phyloP scores from a whole-genome alignment of 2,888 invertebrate species.

The Leistus spinibarbis region DNA sequence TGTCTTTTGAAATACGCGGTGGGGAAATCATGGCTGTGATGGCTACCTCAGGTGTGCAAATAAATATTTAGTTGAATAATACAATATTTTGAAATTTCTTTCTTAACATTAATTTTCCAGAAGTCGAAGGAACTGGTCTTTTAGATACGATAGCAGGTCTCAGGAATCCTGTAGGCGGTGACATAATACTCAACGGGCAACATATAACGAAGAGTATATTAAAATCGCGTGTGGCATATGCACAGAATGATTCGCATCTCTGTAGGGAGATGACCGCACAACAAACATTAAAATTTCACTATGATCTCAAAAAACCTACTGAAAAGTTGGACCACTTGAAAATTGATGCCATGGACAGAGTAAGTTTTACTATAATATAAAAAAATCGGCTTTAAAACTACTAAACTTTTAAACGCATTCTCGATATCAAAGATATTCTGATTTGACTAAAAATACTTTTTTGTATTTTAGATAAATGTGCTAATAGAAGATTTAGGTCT shows the following conservation, averaged over 20 bases:
- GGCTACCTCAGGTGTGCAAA: slow-evolving; percentile 70
- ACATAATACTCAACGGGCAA: slow-evolving; percentile 87
- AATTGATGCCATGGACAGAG: slow-evolving; percentile 76
- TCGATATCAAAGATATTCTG: slow-evolving; percentile 41
- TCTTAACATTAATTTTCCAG: slow-evolving; percentile 51
- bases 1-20: slow-evolving; percentile 87
- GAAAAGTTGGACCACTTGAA: slow-evolving; percentile 67
- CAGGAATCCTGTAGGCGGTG: slow-evolving; percentile 67
- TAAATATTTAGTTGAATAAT: slow-evolving; percentile 3
- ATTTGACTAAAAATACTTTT: slow-evolving; percentile 12
- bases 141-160: slow-evolving; percentile 84
- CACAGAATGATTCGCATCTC: slow-evolving; percentile 76
- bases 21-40: slow-evolving; percentile 90
- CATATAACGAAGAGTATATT: slow-evolving; percentile 74
- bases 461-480: slow-evolving; percentile 75
- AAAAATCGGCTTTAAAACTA: neutral
- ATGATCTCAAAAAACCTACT: slow-evolving; percentile 71
- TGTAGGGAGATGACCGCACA: slow-evolving; percentile 88
- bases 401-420: slow-evolving; percentile 43
- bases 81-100: slow-evolving; percentile 11
- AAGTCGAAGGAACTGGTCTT: slow-evolving; percentile 84
- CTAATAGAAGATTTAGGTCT: slow-evolving; percentile 90
- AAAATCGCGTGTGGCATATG: slow-evolving; percentile 74
- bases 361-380: slow-evolving; percentile 52
- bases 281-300: slow-evolving; percentile 85